These are phyloP conservation scores for Epinotia nisella DNA, from an alignment of 2,888 invertebrate genomes.

Conservation along the genomic window DNA sequence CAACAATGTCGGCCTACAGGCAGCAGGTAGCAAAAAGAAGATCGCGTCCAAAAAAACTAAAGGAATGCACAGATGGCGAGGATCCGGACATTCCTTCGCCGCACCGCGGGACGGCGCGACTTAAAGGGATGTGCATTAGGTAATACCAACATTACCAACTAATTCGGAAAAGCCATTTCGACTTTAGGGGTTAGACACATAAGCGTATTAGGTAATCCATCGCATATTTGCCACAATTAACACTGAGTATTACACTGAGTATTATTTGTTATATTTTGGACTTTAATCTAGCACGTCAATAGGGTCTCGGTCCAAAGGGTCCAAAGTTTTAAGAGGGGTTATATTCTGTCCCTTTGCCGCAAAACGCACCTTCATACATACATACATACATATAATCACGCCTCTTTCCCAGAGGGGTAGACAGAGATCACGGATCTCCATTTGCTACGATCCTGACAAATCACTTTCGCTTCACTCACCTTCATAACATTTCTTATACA, in stretches of 20 bases:
- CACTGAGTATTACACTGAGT: too few relatives aligned
- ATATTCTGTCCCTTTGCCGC: too few relatives aligned
- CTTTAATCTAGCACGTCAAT: neutral
- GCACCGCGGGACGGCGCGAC: conserved; percentile 55
- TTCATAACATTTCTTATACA: too few relatives aligned
- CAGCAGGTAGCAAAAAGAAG: conserved; percentile 79
- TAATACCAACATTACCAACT: conserved; percentile 31
- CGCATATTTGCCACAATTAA: neutral
- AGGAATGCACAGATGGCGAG: conserved; percentile 82
- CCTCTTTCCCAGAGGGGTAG: too few relatives aligned
- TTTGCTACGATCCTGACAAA: too few relatives aligned
- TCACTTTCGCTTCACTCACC: too few relatives aligned
- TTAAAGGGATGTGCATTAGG: conserved; percentile 47
- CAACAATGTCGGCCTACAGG: conserved; percentile 67
- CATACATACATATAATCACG: too few relatives aligned
- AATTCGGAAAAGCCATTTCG: conserved; percentile 24
- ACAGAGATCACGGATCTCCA: too few relatives aligned
- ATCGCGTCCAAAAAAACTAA: conserved; percentile 65
- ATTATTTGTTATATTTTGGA: neutral
- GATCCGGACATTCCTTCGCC: conserved; percentile 74
- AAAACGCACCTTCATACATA: too few relatives aligned
- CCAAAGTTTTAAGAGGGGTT: too few relatives aligned
- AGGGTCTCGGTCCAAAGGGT: too few relatives aligned
- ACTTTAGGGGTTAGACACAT: conserved; percentile 9
- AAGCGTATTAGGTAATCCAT: conserved; percentile 13